These are phyloP conservation scores for Lepidurus apus DNA, from an alignment of 1,140 invertebrate genomes.

Conservation along the genomic window DNA sequence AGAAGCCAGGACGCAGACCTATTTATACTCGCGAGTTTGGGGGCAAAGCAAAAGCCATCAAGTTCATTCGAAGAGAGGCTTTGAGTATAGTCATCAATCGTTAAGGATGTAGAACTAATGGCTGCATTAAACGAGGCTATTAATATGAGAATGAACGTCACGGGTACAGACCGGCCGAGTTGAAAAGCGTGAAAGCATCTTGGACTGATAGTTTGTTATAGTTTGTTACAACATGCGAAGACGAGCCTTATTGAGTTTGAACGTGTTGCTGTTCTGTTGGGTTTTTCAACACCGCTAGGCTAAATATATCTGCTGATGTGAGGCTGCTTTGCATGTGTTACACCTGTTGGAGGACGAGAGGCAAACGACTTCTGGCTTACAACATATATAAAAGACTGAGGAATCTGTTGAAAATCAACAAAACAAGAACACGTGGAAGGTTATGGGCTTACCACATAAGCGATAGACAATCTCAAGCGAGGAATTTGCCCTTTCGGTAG, in stretches of 20 bases:
- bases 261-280: background rate
- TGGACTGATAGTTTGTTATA: background rate
- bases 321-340: slow-evolving; percentile 1
- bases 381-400: background rate
- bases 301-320: slow-evolving; percentile 9
- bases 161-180: background rate
- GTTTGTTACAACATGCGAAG: background rate
- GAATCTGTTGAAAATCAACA: background rate
- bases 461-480: background rate
- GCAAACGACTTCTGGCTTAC: background rate
- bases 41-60: slow-evolving; percentile 3
- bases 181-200: background rate
- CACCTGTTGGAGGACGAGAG: background rate
- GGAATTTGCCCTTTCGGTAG: background rate
- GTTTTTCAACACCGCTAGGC: background rate
- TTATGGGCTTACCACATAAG: background rate
- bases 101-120: background rate
- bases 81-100: background rate
- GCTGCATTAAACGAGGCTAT: background rate
- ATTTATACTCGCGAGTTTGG: background rate
- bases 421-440: background rate
- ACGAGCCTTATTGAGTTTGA: background rate
- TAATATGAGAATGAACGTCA: background rate
- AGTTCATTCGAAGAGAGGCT: background rate
- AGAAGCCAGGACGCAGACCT: slow-evolving; percentile 13